Conservation (phyloP, 2,797 vertebrate species). For the Pseudopleuronectes americanus region DNA sequence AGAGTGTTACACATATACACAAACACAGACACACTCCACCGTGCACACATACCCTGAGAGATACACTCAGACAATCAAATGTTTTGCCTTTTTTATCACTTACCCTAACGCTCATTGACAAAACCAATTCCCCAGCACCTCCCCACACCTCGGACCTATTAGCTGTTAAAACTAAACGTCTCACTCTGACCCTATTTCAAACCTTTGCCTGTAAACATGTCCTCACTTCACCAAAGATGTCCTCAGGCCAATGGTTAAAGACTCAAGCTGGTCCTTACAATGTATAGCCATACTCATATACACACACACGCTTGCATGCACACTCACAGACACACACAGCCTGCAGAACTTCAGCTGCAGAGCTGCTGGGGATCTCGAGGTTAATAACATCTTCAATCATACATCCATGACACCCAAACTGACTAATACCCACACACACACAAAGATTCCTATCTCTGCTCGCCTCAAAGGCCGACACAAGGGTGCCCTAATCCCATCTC, state of each 20-base stretch:
- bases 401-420: conserved; percentile 75
- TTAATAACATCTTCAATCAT: conserved; percentile 87
- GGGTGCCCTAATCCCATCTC: conserved; percentile 84
- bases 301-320: conserved; percentile 10
- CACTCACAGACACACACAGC: conserved; percentile 19
- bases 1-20: conserved; percentile 32
- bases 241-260: background rate
- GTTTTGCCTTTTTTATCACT: conserved; percentile 40
- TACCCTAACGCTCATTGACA: conserved; percentile 29
- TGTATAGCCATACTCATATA: background rate
- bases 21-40: background rate
- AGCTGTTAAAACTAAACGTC: background rate
- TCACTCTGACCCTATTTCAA: background rate
- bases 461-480: conserved; percentile 81
- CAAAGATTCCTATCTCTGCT: conserved; percentile 80
- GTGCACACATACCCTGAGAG: background rate
- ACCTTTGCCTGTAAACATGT: background rate
- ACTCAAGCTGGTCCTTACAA: background rate
- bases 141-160: no score
- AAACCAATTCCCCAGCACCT: background rate
- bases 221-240: background rate
- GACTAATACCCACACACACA: conserved; percentile 62
- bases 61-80: background rate
- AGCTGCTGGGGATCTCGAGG: conserved; percentile 69
- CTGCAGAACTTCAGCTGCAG: conserved; percentile 61